Conservation (phyloP, 2,797 vertebrate species). For the Botia kubotai region DNA sequence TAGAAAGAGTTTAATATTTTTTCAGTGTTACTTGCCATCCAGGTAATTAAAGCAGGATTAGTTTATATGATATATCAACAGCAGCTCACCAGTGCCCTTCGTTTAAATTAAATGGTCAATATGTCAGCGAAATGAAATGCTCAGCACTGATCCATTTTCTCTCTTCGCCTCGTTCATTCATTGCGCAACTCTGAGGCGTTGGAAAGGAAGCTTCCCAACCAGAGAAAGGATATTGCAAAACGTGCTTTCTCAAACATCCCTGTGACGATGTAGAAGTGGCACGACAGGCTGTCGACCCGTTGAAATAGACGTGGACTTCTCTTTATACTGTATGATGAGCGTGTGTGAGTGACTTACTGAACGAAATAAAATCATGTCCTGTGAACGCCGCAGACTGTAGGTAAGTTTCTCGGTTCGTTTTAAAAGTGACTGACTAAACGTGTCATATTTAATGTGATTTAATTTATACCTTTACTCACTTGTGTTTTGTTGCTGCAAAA, state of each 20-base stretch:
- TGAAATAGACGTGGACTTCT: background rate
- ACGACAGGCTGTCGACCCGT: background rate
- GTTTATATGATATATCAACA: background rate
- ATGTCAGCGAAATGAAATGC: background rate
- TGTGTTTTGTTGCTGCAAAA: background rate
- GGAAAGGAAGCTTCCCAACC: background rate
- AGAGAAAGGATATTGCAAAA: constrained; percentile 9
- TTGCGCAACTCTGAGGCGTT: constrained; percentile 3
- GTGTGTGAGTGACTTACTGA: background rate
- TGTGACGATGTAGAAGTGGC: background rate
- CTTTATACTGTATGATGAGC: background rate
- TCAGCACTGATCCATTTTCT: background rate
- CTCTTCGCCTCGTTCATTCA: background rate
- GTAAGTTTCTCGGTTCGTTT: background rate
- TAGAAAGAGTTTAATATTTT: background rate
- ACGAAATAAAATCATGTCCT: background rate
- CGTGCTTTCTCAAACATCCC: background rate
- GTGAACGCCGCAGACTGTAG: background rate
- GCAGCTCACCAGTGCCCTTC: too few species aligned
- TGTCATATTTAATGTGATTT: background rate
- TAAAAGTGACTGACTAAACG: background rate
- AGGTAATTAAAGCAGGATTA: background rate
- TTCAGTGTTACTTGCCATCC: background rate
- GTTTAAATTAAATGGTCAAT: background rate
- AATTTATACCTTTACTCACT: background rate